A percentile compares a stretch with the other conserved stretches of the same genome.
These are phyloP conservation scores for Tetheella fluctuosa DNA, from an alignment of 2,888 invertebrate genomes.

Conservation along the genomic window DNA sequence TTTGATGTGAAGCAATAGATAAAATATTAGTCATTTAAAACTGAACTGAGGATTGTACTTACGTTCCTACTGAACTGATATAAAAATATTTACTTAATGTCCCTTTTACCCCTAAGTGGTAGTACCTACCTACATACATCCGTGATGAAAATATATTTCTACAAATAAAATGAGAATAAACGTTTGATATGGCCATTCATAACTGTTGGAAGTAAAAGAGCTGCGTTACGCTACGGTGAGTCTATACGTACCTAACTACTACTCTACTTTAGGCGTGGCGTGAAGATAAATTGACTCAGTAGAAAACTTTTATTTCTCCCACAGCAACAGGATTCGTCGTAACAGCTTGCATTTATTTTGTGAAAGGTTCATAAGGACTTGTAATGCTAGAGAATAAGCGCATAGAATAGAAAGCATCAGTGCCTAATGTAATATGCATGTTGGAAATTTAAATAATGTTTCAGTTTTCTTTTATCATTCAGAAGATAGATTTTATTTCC, in stretches of 20 bases:
- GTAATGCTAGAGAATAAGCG: not conserved
- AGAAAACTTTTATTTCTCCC: conserved; percentile 58
- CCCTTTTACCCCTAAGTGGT: not conserved
- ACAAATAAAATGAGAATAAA: conserved; percentile 6
- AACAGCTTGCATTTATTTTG: conserved; percentile 68
- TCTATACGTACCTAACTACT: conserved; percentile 35
- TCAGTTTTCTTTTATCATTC: not conserved
- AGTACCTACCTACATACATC: not conserved
- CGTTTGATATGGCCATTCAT: conserved; percentile 24
- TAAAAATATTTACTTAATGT: not conserved
- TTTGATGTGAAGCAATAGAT: too few species aligned
- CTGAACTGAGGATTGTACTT: too few species aligned
- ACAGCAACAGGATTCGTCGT: conserved; percentile 40
- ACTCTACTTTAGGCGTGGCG: conserved; percentile 44
- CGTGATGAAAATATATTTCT: not conserved
- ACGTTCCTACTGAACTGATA: not conserved
- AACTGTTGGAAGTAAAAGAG: conserved; percentile 38
- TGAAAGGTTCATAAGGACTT: conserved; percentile 50
- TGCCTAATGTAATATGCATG: not conserved
- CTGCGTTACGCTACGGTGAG: conserved; percentile 40
- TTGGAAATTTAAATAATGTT: not conserved
- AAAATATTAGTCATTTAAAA: too few species aligned
- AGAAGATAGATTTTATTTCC: too few species aligned
- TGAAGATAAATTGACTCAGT: conserved; percentile 60
- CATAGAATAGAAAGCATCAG: not conserved